Evolutionary conservation across 2,113 vertebrate genomes (phyloP).

Genomic region (Laterallus jamaicensis): DNA sequence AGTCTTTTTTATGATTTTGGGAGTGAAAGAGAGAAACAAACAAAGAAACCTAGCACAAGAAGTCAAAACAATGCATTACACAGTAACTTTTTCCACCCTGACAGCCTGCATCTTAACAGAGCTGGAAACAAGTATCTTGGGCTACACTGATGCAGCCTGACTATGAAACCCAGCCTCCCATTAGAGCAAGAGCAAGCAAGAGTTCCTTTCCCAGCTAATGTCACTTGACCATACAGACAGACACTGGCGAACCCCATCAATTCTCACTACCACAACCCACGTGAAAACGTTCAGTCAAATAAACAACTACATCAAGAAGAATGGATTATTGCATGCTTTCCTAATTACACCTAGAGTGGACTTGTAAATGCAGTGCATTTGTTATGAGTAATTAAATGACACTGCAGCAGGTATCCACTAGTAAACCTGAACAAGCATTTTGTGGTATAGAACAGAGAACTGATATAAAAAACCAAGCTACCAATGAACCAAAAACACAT

Average conservation of each 20-base stretch:
- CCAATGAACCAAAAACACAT: neutral
- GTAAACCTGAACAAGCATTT: neutral
- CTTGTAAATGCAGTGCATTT: constrained; percentile 1
- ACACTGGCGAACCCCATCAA: neutral
- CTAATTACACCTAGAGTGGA: constrained; percentile 2
- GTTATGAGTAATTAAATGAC: constrained; percentile 8
- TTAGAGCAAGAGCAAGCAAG: neutral
- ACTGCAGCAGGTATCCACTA: neutral
- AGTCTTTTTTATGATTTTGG: neutral
- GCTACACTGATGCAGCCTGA: neutral
- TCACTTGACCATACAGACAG: neutral
- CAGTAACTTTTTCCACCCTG: neutral
- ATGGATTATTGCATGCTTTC: constrained; percentile 3
- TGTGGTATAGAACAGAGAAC: neutral
- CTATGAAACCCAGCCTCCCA: neutral
- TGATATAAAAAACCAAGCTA: neutral
- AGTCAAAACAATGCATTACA: neutral
- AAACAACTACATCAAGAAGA: constrained; percentile 43
- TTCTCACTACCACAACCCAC: neutral
- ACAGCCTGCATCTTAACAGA: neutral
- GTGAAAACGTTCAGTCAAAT: neutral
- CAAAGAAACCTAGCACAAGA: neutral
- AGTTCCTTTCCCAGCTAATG: neutral
- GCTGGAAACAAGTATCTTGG: neutral
- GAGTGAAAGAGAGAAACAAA: neutral